Conservation (phyloP, 2,888 invertebrate species). For the Scrobipalpa atriplicella region DNA sequence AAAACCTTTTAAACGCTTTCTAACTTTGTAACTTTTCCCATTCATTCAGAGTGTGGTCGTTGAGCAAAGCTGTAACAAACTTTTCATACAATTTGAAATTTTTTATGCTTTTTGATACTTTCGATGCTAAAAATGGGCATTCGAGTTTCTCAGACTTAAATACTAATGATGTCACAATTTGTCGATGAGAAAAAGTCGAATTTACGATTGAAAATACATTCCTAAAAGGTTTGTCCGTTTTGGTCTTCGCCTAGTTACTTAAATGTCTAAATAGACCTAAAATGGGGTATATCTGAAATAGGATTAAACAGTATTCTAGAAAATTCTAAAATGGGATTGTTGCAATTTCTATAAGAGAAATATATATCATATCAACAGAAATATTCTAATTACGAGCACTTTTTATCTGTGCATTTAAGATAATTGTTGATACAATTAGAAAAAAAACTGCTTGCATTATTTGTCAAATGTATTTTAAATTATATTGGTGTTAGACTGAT, state of each 20-base stretch:
- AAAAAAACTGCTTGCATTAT: slow-evolving; percentile 10
- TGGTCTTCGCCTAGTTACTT: slow-evolving; percentile 22
- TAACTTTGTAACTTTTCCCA: not conserved
- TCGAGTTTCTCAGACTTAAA: not conserved
- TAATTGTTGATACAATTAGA: slow-evolving; percentile 7
- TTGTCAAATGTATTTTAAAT: slow-evolving; percentile 10
- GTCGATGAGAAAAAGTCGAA: not conserved
- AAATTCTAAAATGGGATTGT: slow-evolving; percentile 36
- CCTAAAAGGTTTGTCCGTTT: slow-evolving; percentile 16
- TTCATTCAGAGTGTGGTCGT: not conserved
- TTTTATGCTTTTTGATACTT: not conserved
- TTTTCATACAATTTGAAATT: not conserved
- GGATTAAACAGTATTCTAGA: slow-evolving; percentile 14
- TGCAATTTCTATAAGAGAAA: slow-evolving; percentile 43
- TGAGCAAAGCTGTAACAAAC: not conserved
- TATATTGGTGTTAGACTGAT: slow-evolving; percentile 21
- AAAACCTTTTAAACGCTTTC: not conserved
- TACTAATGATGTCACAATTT: not conserved
- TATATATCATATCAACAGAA: slow-evolving; percentile 40
- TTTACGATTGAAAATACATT: slow-evolving; percentile 21
- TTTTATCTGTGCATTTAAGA: slow-evolving; percentile 29
- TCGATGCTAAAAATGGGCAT: not conserved
- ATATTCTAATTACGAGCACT: slow-evolving; percentile 31
- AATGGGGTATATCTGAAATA: slow-evolving; percentile 16
- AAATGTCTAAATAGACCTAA: slow-evolving; percentile 10